Base-by-base conservation (phyloP, 1,140 invertebrate genomes). In the Cataglyphis hispanica region DNA sequence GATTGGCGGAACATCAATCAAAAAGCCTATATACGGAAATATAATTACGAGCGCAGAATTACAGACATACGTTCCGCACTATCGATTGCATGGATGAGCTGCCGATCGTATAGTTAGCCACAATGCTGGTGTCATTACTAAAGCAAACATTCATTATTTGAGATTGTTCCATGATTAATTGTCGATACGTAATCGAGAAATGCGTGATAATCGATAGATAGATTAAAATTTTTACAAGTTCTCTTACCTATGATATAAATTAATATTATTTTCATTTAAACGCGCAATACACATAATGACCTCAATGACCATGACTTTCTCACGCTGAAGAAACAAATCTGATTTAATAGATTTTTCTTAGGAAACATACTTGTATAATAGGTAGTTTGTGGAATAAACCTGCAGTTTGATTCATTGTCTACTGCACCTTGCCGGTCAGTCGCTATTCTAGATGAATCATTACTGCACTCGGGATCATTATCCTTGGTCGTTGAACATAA, bases 401-500 rank as follows among this genome's bases (percentile, higher is more conserved):
- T 37, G 63, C 34, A 63, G 56, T 89, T 89, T 84, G 87, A 89
- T 89, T 90, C 88, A 90, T 89, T 87, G 87, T 89, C 69, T 53
- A 63, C 56, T 86, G 80, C 87, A 87, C 85, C 85, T 90, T 88
- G 87, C 53, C 70, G 84, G 76, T 77, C 87, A 81, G 46, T 87
- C 67, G 58, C 43, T 74, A 56, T 53, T n/a, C 72, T 60, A 87
- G 87, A 90, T 87, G 85, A 86, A 84, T 69, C 87, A 90, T 90
- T 90, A 90, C 84, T 89, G 78, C 87, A 70, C 46, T 53, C 72
- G 61, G 81, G 89, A 91, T 88, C 81, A 86, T 88, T 90, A 91
- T 91, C 89, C 89, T 86, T 90, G 84, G 67, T 90, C 87, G 63
- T 85, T 90, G 88, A 76, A 87, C 80, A 90, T 88, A 91, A 90